phyloP scores from a whole-genome alignment of 1,140 invertebrate genomes.

The Zelostemma sp. region DNA sequence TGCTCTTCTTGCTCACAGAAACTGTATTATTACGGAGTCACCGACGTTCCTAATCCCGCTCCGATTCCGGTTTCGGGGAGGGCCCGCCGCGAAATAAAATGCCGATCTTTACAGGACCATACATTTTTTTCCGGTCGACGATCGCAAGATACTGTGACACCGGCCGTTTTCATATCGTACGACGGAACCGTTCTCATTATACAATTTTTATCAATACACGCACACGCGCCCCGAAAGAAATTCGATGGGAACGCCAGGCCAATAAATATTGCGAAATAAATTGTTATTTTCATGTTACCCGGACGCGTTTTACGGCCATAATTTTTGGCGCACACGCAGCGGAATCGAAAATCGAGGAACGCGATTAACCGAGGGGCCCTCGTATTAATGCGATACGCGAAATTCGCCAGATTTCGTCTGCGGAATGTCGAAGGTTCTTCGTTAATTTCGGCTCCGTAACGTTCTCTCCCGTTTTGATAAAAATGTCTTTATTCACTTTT shows the following conservation, averaged over 20 bases:
- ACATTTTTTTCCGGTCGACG: slow-evolving; percentile 44
- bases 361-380: slow-evolving; percentile 44
- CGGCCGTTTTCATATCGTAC: slow-evolving; percentile 50
- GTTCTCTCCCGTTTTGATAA: no score
- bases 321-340: slow-evolving; percentile 17
- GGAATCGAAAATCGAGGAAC: slow-evolving; percentile 34
- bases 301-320: slow-evolving; percentile 28
- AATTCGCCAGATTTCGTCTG: slow-evolving; percentile 34
- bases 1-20: slow-evolving; percentile 32
- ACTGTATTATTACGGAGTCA: slow-evolving; percentile 45
- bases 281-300: slow-evolving; percentile 43
- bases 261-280: slow-evolving; percentile 40
- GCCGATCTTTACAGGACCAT: slow-evolving; percentile 56
- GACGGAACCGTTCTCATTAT: slow-evolving; percentile 50
- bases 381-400: slow-evolving; percentile 45
- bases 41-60: slow-evolving; percentile 39
- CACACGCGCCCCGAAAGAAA: slow-evolving; percentile 14
- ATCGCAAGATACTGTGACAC: slow-evolving; percentile 52
- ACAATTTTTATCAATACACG: slow-evolving; percentile 37
- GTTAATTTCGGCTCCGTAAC: not conserved
- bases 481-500: no score
- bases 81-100: slow-evolving; percentile 55
- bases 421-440: slow-evolving; percentile 20
- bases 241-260: slow-evolving; percentile 28
- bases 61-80: slow-evolving; percentile 47